phyloP scores from a whole-genome alignment of 1,140 invertebrate species.

The Caenorhabditis latens region DNA sequence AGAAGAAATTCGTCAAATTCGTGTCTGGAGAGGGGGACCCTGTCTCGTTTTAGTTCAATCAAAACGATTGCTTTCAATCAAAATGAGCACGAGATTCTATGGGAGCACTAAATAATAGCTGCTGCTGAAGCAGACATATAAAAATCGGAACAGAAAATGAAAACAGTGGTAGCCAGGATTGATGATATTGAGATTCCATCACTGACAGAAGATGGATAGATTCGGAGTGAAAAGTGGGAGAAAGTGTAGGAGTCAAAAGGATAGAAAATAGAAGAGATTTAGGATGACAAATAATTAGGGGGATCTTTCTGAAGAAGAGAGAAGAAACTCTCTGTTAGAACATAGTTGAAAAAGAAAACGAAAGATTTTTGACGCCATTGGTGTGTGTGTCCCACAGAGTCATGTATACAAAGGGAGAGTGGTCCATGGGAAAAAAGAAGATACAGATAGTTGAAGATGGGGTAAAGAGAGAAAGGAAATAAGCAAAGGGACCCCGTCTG shows the following conservation, averaged over 20 bases:
- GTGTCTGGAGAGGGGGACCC: background rate
- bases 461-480: conserved; percentile 34
- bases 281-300: conserved; percentile 45
- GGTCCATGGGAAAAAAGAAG: background rate
- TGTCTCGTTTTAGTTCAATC: background rate
- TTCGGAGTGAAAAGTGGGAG: background rate
- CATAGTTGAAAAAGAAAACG: background rate
- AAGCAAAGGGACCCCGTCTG: background rate
- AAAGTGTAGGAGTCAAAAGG: background rate
- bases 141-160: background rate
- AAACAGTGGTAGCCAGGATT: conserved; percentile 7
- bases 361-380: conserved; percentile 51
- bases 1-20: background rate
- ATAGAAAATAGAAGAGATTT: conserved; percentile 20
- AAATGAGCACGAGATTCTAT: background rate
- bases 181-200: conserved; percentile 13
- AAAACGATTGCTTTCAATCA: conserved; percentile 5
- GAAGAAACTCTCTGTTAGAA: conserved; percentile 1
- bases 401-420: conserved; percentile 7
- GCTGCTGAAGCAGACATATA: background rate
- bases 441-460: background rate
- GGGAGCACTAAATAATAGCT: background rate
- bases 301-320: background rate
- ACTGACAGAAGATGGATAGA: conserved; percentile 30
- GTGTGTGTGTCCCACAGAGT: conserved; percentile 4